Conservation (phyloP, 2,888 invertebrate genomes). For the Pseudococcus jackbeardsleyi region DNA sequence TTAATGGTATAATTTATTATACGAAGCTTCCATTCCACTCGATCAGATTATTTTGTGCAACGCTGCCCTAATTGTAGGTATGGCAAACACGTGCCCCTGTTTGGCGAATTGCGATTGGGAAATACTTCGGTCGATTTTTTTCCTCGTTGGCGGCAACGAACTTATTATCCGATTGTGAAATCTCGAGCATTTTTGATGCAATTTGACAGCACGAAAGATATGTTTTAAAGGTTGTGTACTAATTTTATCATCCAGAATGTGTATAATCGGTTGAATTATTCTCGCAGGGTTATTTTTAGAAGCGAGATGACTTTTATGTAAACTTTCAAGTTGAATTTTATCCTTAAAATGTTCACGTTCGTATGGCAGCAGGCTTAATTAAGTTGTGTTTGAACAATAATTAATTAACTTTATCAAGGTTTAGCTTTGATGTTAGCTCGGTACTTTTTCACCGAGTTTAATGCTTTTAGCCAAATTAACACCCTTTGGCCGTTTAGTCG, state of each 20-base stretch:
- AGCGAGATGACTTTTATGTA: not conserved
- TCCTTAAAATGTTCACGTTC: not conserved
- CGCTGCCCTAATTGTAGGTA: not conserved
- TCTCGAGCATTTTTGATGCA: not conserved
- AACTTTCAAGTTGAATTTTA: not conserved
- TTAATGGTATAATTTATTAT: not conserved
- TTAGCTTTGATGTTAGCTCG: constrained; percentile 4
- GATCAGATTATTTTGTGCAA: not conserved
- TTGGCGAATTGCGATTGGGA: not conserved
- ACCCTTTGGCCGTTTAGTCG: not conserved
- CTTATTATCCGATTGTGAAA: not conserved
- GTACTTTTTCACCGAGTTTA: not conserved
- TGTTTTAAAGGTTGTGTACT: not conserved
- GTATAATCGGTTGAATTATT: not conserved
- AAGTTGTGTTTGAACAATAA: constrained; percentile 39
- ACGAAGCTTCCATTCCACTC: not conserved
- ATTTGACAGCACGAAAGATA: not conserved
- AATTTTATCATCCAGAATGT: not conserved
- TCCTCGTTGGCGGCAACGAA: not conserved
- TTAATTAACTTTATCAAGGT: constrained; percentile 12
- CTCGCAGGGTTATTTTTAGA: not conserved
- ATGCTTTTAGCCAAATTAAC: constrained; percentile 14
- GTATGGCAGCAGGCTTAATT: not conserved
- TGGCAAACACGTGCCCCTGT: not conserved
- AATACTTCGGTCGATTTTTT: not conserved